Base-by-base conservation (phyloP, 2,888 invertebrate species). In the Aphodius granarius region DNA sequence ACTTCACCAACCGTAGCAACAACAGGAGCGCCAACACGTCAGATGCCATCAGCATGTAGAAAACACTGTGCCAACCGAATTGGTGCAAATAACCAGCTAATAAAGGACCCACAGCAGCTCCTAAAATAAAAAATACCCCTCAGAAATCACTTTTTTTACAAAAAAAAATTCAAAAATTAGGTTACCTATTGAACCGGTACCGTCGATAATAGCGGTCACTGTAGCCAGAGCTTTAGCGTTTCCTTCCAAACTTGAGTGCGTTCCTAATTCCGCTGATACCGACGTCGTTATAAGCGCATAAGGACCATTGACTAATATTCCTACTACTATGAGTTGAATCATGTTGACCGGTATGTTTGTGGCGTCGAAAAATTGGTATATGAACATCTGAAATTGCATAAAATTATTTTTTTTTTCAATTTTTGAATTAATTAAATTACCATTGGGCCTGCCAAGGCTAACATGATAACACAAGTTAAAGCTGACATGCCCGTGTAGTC, bases 201-300 rank as follows among this genome's bases (percentile, higher is more conserved):
- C 98, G 87, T 98, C 98, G 68, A 98, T 98, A 81, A 98, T 97
- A 19, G 98, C 97, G 0, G 98, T 97, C n/a, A 98, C 98, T 0
- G 98, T 98, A 5, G 98, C 97, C 76, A 98, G 87, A 4, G 98
- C 98, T 84, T 94, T 94, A 0, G 96, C 88, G 87, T 95, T 96
- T 1, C 95, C 95, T 73, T 93, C 92, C 74, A 98, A 88, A 77
- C 94, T 94, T 79, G 92, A 91, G 88, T 97, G 97, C 0, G 96
- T 95, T 16, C 98, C 97, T 5, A 98, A 89, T 85, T 98, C 98
- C 0, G 98, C 96, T 74, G 97, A 96, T 63, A 98, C 98, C 0
- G 97, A 97, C 0, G 98, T 98, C 2, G 98, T 98, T 84, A 98
- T 98, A 73, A 98, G 90, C 4, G 97, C 95, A 86, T 98, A 98